A percentile compares a stretch with the other conserved stretches of the same genome.
phyloP scores from a whole-genome alignment of 2,797 vertebrate genomes.

The Neosilurus mollespiculum region DNA sequence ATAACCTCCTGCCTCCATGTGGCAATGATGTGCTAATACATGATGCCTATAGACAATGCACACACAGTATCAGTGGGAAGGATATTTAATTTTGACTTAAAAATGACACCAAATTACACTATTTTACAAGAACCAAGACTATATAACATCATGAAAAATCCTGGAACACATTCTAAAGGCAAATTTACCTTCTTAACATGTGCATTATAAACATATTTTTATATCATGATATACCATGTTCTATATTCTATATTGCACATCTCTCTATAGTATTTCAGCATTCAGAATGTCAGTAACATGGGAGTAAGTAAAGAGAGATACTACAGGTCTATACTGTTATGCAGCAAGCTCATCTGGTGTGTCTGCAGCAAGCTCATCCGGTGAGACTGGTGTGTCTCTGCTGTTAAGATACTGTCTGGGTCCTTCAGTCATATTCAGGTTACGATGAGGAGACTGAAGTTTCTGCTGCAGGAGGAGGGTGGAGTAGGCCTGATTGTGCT shows the following conservation, averaged over 20 bases:
- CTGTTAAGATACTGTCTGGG: slow-evolving; percentile 42
- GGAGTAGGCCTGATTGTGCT: slow-evolving; percentile 56
- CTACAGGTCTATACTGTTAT: not conserved
- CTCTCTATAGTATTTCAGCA: not conserved
- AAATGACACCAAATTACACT: not conserved
- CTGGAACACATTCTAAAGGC: not conserved
- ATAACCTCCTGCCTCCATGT: slow-evolving; percentile 35
- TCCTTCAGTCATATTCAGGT: slow-evolving; percentile 33
- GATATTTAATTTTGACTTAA: not conserved
- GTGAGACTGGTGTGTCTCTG: too few species aligned
- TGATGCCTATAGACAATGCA: not conserved
- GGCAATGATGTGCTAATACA: not conserved
- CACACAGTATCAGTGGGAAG: not conserved
- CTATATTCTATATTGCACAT: not conserved
- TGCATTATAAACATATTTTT: not conserved
- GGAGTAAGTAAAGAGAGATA: not conserved
- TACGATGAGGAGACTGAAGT: slow-evolving; percentile 37
- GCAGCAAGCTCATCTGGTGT: too few species aligned
- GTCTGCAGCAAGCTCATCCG: too few species aligned
- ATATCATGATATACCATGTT: too few species aligned
- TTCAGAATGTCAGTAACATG: not conserved
- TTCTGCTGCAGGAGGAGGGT: slow-evolving; percentile 54
- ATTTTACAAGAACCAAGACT: not conserved
- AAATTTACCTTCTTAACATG: not conserved
- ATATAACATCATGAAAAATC: not conserved